Percentiles rank a stretch among this genome's conserved stretches.
Conservation (phyloP, 1,140 invertebrate species). For the Sycophaga agraensis region DNA sequence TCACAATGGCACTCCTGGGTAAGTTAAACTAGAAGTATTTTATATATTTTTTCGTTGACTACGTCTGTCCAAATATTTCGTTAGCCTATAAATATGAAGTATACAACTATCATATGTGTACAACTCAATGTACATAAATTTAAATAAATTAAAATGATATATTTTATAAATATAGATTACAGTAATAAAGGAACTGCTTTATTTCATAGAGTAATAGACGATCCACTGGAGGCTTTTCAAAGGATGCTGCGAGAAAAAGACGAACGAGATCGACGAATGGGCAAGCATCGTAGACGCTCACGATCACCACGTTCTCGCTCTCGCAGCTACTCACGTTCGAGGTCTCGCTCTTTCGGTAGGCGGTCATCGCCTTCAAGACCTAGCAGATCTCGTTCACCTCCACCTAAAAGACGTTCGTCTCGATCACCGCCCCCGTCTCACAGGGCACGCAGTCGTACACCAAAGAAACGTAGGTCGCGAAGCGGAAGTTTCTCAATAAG, state of each 20-base stretch:
- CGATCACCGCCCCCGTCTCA: slow-evolving; percentile 46
- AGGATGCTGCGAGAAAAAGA: slow-evolving; percentile 83
- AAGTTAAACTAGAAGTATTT: slow-evolving; percentile 21
- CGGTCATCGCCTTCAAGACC: slow-evolving; percentile 42
- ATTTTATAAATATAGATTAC: no score
- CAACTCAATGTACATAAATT: no score
- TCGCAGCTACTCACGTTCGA: slow-evolving; percentile 58
- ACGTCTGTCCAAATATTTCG: no score
- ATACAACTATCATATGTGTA: no score
- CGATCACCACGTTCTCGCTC: slow-evolving; percentile 56
- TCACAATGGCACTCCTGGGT: slow-evolving; percentile 56
- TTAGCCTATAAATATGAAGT: no score
- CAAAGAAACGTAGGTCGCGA: slow-evolving; percentile 50
- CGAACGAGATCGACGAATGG: slow-evolving; percentile 67
- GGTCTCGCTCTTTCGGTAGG: slow-evolving; percentile 50
- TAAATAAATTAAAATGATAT: no score
- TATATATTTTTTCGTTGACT: no score
- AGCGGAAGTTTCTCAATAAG: slow-evolving; percentile 59
- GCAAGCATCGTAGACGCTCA: slow-evolving; percentile 62
- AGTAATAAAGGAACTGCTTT: no score
- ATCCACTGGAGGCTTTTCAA: slow-evolving; percentile 83
- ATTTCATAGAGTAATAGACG: slow-evolving; percentile 67
- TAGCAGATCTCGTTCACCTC: slow-evolving; percentile 52
- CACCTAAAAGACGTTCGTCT: slow-evolving; percentile 44
- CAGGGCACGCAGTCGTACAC: slow-evolving; percentile 54